phyloP scores from a whole-genome alignment of 2,888 invertebrate species.

The Hydroisotoma schaefferi region DNA sequence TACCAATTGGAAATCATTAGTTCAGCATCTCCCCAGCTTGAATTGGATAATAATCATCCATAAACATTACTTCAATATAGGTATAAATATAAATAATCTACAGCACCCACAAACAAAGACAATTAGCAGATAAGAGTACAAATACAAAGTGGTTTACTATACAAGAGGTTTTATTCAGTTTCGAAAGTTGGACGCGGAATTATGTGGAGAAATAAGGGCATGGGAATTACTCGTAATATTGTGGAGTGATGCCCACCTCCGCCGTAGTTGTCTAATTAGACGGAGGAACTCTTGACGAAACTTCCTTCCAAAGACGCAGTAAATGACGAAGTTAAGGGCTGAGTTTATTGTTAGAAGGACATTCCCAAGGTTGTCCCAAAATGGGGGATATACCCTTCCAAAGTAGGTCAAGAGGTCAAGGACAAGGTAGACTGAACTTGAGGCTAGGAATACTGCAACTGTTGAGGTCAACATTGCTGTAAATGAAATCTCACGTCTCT shows the following conservation, averaged over 20 bases:
- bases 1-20: too few relatives aligned
- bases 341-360: conserved; percentile 44
- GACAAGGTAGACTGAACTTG: conserved; percentile 36
- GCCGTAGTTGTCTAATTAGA: conserved; percentile 18
- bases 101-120: too few relatives aligned
- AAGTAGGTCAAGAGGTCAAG: conserved; percentile 34
- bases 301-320: conserved; percentile 44
- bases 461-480: conserved; percentile 43
- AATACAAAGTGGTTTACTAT: too few relatives aligned
- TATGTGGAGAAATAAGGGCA: too few relatives aligned
- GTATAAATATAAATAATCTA: too few relatives aligned
- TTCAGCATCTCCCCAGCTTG: too few relatives aligned
- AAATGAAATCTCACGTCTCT: conserved; percentile 44
- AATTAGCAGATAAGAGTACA: too few relatives aligned
- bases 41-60: too few relatives aligned
- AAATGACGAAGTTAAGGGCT: conserved; percentile 44
- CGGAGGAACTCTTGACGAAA: conserved; percentile 40
- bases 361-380: conserved; percentile 43
- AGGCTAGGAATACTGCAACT: conserved; percentile 40
- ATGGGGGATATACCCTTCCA: conserved; percentile 16
- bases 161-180: too few relatives aligned
- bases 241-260: conserved; percentile 6
- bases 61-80: too few relatives aligned
- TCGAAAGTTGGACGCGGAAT: too few relatives aligned
- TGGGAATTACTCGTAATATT: too few relatives aligned